phyloP scores from a whole-genome alignment of 2,888 invertebrate species.

The Vandiemenella viatica region DNA sequence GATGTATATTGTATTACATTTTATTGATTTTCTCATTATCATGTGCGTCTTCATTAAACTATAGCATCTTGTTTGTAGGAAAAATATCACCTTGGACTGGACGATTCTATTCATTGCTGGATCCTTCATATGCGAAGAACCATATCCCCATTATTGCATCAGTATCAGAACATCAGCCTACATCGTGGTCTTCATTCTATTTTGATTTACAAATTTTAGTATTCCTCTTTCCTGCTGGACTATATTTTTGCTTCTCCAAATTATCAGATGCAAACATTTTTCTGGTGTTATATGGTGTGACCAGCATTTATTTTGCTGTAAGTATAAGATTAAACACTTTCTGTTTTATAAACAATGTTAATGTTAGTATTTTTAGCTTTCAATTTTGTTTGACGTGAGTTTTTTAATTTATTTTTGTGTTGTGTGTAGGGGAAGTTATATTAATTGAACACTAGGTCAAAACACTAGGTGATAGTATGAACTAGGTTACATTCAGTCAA shows the following conservation, averaged over 20 bases:
- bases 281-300: constrained; percentile 91
- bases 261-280: constrained; percentile 94
- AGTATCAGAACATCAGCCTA: constrained; percentile 96
- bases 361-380: not conserved
- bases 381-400: too few species aligned
- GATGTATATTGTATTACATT: too few species aligned
- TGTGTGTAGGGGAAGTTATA: not conserved
- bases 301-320: constrained; percentile 95
- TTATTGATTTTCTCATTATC: too few species aligned
- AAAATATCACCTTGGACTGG: constrained; percentile 98
- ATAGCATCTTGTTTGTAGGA: too few species aligned
- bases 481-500: too few species aligned
- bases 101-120: constrained; percentile 86
- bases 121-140: constrained; percentile 95
- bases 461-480: too few species aligned
- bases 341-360: not conserved
- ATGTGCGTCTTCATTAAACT: too few species aligned
- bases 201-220: constrained; percentile 93
- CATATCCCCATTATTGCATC: constrained; percentile 97
- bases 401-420: not conserved
- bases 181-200: constrained; percentile 96
- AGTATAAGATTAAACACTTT: too few species aligned
- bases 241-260: constrained; percentile 92
- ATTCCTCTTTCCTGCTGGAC: constrained; percentile 88
- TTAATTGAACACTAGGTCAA: too few species aligned